Evolutionary conservation across 2,113 vertebrate species (phyloP), one percentile per base, ranked within the genome.

Genomic region (Dicrurus megarhynchus): DNA sequence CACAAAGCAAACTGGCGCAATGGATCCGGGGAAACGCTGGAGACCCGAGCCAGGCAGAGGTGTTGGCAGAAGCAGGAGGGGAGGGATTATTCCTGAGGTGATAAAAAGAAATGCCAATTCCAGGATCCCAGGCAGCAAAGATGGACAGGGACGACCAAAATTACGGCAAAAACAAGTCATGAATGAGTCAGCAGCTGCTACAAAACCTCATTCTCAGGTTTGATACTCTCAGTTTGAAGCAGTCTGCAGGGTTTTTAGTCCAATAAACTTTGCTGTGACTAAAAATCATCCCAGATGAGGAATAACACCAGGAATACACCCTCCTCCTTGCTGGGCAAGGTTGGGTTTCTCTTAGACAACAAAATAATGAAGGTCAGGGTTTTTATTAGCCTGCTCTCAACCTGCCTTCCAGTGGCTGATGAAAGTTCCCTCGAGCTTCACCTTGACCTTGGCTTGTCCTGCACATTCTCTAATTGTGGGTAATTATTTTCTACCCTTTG

Each of bases 401-500:
- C 67, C 69, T 61, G 52, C 75, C 75, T 95, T 65, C 14, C 69
- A 89, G 81, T 57, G 85, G 49, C 81, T 96, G 92, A 83, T 81
- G 87, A 44, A 82, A 94, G 71, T 61, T 91, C 82, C 79, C 86
- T 20, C 42, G 56, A 96, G 84, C 71, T 79, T 41, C 88, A 84
- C 57, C 82, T 92, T 94, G 84, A 90, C 96, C 95, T 97, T 92
- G 84, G 44, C 89, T 74, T 70, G 59, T 76, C 80, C 91, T 95
- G 44, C 70, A 19, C 90, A 78, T 90, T 86, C 82, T 92, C 87
- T 86, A 96, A 78, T 82, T 94, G 87, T 32, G 79, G 74, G 90
- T 73, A n/a, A 93, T 96, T 91, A 91, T 96, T 95, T 93, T 30
- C 78, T n/a, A 35, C 77, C 87, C 78, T 93, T 93, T 83, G 84